phyloP scores from a whole-genome alignment of 2,113 vertebrate genomes.

The Gobio gobio region DNA sequence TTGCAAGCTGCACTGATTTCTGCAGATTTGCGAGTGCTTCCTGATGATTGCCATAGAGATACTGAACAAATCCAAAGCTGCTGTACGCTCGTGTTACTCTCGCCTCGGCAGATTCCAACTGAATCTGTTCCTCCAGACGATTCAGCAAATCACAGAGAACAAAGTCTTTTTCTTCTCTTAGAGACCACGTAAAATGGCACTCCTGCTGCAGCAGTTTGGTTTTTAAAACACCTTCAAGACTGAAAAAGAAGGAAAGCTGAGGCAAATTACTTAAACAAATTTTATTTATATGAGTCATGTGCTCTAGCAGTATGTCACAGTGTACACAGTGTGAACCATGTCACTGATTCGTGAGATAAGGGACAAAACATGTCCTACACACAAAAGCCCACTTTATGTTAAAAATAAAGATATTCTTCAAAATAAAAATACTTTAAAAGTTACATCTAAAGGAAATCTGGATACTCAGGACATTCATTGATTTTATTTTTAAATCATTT shows the following conservation, averaged over 20 bases:
- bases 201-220: constrained; percentile 66
- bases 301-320: not conserved
- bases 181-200: constrained; percentile 80
- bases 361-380: too few relatives aligned
- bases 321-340: too few relatives aligned
- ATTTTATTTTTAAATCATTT: too few relatives aligned
- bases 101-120: not conserved
- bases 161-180: constrained; percentile 67
- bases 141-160: constrained; percentile 53
- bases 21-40: constrained; percentile 40
- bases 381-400: too few relatives aligned
- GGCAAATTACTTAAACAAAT: not conserved
- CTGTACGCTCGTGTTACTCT: constrained; percentile 44
- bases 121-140: constrained; percentile 42
- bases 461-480: too few relatives aligned
- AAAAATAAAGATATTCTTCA: too few relatives aligned
- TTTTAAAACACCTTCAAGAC: constrained; percentile 52
- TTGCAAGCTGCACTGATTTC: constrained; percentile 35
- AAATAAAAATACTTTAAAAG: too few relatives aligned
- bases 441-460: too few relatives aligned
- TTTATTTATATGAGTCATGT: not conserved
- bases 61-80: constrained; percentile 51
- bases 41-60: constrained; percentile 33
- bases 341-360: too few relatives aligned
- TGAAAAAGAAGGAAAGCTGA: not conserved